These are phyloP conservation scores for Sphaeramia orbicularis DNA, from an alignment of 2,797 vertebrate genomes.

Conservation along the genomic window DNA sequence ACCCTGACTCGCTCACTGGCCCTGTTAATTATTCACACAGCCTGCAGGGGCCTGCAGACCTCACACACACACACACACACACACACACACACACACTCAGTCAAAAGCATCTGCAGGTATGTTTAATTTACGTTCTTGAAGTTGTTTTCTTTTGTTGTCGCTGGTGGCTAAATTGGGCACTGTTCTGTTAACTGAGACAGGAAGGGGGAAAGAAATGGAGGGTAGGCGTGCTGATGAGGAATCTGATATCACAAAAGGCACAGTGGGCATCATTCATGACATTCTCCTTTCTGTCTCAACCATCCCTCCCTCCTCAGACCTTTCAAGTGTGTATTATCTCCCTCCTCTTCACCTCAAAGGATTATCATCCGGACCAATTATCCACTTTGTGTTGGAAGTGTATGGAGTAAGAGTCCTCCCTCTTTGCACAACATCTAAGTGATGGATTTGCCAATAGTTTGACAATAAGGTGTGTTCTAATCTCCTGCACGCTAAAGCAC, in stretches of 20 bases:
- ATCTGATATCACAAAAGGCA: slow-evolving; percentile 62
- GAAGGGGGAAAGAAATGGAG: slow-evolving; percentile 17
- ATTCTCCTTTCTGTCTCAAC: slow-evolving; percentile 49
- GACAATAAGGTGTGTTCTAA: slow-evolving; percentile 39
- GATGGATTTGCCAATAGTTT: slow-evolving; percentile 50
- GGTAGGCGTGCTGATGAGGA: slow-evolving; percentile 43
- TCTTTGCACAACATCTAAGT: slow-evolving; percentile 35
- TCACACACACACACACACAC: slow-evolving; percentile 28
- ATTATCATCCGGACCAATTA: slow-evolving; percentile 51
- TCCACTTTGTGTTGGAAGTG: slow-evolving; percentile 49
- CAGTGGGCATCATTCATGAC: slow-evolving; percentile 60
- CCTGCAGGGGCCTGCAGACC: slow-evolving; percentile 66
- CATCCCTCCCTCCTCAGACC: slow-evolving; percentile 44
- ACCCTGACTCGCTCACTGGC: slow-evolving; percentile 61
- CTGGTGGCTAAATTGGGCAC: slow-evolving; percentile 58
- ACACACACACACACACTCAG: slow-evolving; percentile 7
- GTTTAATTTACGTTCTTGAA: slow-evolving; percentile 69
- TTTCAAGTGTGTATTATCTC: slow-evolving; percentile 59
- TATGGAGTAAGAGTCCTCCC: slow-evolving; percentile 15
- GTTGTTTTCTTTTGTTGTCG: slow-evolving; percentile 69
- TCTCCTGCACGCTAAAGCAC: slow-evolving; percentile 20
- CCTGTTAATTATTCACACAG: slow-evolving; percentile 80
- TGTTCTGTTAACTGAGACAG: slow-evolving; percentile 61
- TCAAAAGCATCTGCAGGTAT: slow-evolving; percentile 68
- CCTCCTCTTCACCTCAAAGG: slow-evolving; percentile 40